Evolutionary conservation across 2,888 invertebrate genomes (phyloP).

Genomic region (Rotaria socialis): DNA sequence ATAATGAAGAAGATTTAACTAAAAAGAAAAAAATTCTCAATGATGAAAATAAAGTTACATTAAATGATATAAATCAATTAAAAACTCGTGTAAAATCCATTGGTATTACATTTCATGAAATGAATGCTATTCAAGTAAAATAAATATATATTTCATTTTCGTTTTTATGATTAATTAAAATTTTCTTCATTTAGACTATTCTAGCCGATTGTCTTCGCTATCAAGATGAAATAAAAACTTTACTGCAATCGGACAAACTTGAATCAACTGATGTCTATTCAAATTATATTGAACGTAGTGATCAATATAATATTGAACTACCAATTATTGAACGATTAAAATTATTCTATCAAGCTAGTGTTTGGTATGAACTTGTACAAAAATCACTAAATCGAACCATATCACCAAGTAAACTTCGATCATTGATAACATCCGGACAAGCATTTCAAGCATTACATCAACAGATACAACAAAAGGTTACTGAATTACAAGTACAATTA

Average conservation of each 20-base stretch:
- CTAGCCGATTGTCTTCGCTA: not conserved
- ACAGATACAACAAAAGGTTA: not conserved
- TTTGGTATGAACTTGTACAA: slow-evolving; percentile 35
- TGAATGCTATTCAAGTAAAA: not conserved
- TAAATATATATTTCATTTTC: not conserved
- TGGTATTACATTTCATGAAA: slow-evolving; percentile 28
- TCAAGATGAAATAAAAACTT: not conserved
- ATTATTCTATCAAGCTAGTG: slow-evolving; percentile 27
- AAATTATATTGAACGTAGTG: slow-evolving; percentile 2
- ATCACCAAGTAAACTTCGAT: not conserved
- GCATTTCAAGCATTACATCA: slow-evolving; percentile 5
- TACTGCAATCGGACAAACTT: not conserved
- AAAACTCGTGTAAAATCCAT: not conserved
- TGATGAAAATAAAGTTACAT: not conserved
- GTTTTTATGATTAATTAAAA: not conserved
- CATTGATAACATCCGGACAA: slow-evolving; percentile 20
- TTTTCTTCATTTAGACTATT: not conserved
- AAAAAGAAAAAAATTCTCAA: not conserved
- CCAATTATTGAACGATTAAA: slow-evolving; percentile 1
- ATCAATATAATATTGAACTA: slow-evolving; percentile 15
- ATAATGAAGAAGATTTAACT: not conserved
- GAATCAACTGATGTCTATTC: not conserved
- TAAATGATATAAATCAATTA: slow-evolving; percentile 18
- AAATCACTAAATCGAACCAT: not conserved
- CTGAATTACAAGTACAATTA: slow-evolving; percentile 19